Percentiles rank a stretch among this genome's conserved stretches.
Evolutionary conservation across 2,113 vertebrate genomes (phyloP).

Genomic region (Percina caprodes): DNA sequence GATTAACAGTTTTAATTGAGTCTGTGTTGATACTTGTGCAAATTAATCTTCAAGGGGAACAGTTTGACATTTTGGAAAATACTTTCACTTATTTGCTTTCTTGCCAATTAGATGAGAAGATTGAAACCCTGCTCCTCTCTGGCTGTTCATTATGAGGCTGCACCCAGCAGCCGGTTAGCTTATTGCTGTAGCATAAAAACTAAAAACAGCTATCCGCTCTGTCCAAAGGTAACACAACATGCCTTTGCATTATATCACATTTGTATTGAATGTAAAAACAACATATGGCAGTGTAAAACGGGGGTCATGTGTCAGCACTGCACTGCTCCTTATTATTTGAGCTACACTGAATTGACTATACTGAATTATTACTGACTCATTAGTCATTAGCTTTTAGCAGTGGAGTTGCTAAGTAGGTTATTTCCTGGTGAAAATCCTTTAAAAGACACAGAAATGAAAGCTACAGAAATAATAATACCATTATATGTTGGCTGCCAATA

Average conservation of each 20-base stretch:
- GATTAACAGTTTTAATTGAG: constrained; percentile 13
- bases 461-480: background rate
- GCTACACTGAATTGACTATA: background rate
- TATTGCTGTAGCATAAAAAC: background rate
- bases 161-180: background rate
- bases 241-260: background rate
- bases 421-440: background rate
- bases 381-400: background rate
- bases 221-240: background rate
- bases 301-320: background rate
- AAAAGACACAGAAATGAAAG: background rate
- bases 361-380: background rate
- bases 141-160: background rate
- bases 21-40: background rate
- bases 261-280: background rate
- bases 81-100: background rate
- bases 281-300: background rate
- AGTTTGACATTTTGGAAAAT: constrained; percentile 8
- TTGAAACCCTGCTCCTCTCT: background rate
- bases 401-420: background rate
- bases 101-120: background rate
- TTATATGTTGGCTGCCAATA: background rate
- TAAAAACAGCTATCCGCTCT: background rate
- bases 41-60: background rate
- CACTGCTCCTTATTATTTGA: background rate